Conservation (phyloP, 2,113 vertebrate species). For the Elaphurus davidianus region DNA sequence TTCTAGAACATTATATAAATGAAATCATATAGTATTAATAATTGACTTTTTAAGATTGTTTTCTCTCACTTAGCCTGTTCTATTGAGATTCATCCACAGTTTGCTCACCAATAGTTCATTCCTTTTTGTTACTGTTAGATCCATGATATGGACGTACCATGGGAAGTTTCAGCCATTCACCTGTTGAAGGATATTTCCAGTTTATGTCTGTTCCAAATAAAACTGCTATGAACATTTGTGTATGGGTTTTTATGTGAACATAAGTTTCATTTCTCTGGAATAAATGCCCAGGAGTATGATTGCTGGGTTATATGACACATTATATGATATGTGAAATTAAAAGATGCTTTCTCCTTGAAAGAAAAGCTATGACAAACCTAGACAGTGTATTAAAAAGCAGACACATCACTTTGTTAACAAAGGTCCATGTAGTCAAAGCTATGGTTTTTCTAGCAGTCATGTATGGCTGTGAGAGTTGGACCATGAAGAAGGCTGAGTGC, state of each 20-base stretch:
- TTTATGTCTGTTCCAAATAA: background rate
- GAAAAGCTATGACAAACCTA: background rate
- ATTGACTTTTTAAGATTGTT: background rate
- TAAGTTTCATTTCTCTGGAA: background rate
- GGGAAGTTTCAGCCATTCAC: background rate
- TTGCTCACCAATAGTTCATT: background rate
- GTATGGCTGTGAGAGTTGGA: background rate
- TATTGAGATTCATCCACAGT: background rate
- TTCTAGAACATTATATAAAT: background rate
- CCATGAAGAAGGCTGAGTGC: background rate
- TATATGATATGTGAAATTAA: background rate
- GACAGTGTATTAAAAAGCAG: background rate
- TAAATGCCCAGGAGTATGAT: background rate
- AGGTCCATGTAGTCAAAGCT: background rate
- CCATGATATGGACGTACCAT: background rate
- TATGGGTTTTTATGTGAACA: background rate
- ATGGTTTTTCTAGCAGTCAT: background rate
- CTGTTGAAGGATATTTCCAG: background rate
- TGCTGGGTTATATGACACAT: background rate
- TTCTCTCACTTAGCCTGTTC: background rate
- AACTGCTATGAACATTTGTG: background rate
- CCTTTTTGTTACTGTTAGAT: background rate
- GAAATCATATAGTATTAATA: background rate
- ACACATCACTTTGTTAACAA: background rate
- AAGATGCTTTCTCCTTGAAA: background rate